Percentiles rank a stretch among this genome's conserved stretches.
phyloP scores from a whole-genome alignment of 2,888 invertebrate genomes.

The Diogma glabrata region DNA sequence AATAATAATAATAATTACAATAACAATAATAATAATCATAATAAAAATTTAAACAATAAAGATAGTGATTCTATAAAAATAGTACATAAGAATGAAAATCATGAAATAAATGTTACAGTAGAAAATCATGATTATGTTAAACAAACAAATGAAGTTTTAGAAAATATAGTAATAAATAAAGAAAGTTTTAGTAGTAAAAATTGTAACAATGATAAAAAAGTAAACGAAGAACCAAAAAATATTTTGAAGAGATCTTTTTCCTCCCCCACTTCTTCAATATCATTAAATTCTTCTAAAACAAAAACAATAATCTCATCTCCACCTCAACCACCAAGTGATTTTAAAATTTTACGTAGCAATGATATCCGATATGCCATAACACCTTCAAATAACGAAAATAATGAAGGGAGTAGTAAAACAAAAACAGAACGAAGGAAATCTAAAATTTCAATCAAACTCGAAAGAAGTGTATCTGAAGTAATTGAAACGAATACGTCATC shows the following conservation, averaged over 20 bases:
- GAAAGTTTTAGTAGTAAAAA: background rate
- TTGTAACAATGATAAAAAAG: background rate
- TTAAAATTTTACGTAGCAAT: slow-evolving; percentile 35
- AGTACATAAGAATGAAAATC: slow-evolving; percentile 12
- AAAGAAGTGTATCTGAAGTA: background rate
- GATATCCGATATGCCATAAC: slow-evolving; percentile 27
- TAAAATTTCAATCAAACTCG: slow-evolving; percentile 7
- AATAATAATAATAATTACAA: slow-evolving; percentile 11
- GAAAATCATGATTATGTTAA: no score
- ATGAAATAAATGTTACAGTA: background rate
- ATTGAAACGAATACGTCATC: background rate
- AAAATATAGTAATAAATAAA: background rate
- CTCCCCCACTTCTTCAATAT: no score
- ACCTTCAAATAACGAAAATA: background rate
- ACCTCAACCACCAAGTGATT: slow-evolving; percentile 23
- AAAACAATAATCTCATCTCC: background rate
- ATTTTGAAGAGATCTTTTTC: no score
- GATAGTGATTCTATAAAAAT: slow-evolving; percentile 14
- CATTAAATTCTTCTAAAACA: no score
- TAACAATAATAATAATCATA: slow-evolving; percentile 11
- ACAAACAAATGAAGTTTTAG: background rate
- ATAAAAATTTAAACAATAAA: slow-evolving; percentile 11
- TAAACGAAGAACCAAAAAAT: slow-evolving; percentile 5
- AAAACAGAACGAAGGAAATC: background rate
- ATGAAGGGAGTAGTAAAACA: background rate